Percentiles rank a stretch among this genome's conserved stretches.
Conservation (phyloP, 2,113 vertebrate species). For the Cricetomys ansorgei region DNA sequence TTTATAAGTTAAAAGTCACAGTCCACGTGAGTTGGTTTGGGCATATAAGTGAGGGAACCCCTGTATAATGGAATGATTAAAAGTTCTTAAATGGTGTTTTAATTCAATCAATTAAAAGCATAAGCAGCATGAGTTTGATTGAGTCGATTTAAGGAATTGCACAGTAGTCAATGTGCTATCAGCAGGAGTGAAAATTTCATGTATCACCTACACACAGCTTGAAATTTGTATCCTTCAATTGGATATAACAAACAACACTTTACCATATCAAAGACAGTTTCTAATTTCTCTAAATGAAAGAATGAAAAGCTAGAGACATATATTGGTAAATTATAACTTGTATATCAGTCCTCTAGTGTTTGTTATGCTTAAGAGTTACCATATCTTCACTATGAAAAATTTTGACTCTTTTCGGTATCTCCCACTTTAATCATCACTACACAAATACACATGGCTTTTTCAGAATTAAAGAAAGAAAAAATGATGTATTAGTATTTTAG, state of each 20-base stretch:
- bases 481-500: background rate
- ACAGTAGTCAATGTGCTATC: conserved; percentile 80
- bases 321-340: conserved; percentile 77
- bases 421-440: background rate
- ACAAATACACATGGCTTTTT: background rate
- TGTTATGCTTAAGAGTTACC: conserved; percentile 79
- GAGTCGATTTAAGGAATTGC: conserved; percentile 85
- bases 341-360: conserved; percentile 21
- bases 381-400: conserved; percentile 76
- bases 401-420: conserved; percentile 54
- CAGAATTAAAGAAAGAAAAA: conserved; percentile 56
- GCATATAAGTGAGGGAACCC: conserved; percentile 59
- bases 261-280: conserved; percentile 72
- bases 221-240: conserved; percentile 84
- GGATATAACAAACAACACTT: conserved; percentile 81
- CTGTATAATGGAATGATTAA: conserved; percentile 83
- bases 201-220: conserved; percentile 86
- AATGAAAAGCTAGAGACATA: conserved; percentile 60
- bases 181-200: conserved; percentile 86
- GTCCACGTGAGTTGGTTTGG: conserved; percentile 50
- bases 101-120: conserved; percentile 88
- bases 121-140: conserved; percentile 85
- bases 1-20: conserved; percentile 28
- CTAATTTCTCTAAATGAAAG: conserved; percentile 62
- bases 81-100: conserved; percentile 83